Evolutionary conservation across 1,140 invertebrate genomes (phyloP), one percentile per base, ranked within the genome.

Genomic region (Acromyrmex heyeri): DNA sequence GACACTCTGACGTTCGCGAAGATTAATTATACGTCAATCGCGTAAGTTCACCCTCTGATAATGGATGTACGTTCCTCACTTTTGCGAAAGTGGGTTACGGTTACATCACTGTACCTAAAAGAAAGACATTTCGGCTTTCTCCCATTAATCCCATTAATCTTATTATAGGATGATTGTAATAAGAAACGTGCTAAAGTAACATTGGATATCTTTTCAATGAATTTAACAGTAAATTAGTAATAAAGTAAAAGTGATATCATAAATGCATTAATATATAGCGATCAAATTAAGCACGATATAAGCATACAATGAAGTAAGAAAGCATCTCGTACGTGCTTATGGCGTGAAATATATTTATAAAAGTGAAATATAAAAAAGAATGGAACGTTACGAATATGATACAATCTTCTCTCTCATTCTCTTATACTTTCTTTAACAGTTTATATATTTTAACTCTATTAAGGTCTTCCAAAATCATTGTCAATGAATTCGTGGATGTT

Each of bases 21-120:
- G 69, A 83, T 83, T 83, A 83, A 83, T 83, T 83, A 57, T 73
- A 59, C 30, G 77, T 44, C 79, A 82, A 73, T 82, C 67, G 67
- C 53, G 55, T 44, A 48, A 75, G 48, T 70, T 70, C 21, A 10
- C 27, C 59, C 10, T 24, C 34, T 82, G 79, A 82, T 82, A 82
- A 72, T 82, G 30, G 34, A 59, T 48, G 34, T 55, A 79, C 1
- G 48, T 67, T 67, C 21, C 14, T 55, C 30, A 18, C 64, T 67
- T 44, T 16, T 27, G 12, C 64, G 50, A 55, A 81, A 81, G 2
- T 81, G 62, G 77, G 27, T 79, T 77, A 50, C 44, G 44, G 18
- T 67, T 78, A 65, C 38, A 67, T 79, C 16, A 27, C 10, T 18
- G 30, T 18, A 30, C 3, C 3, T 30, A 61, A 38, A 70, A 24